Conservation (phyloP, 2,888 invertebrate species). For the Tenthredo distinguenda region DNA sequence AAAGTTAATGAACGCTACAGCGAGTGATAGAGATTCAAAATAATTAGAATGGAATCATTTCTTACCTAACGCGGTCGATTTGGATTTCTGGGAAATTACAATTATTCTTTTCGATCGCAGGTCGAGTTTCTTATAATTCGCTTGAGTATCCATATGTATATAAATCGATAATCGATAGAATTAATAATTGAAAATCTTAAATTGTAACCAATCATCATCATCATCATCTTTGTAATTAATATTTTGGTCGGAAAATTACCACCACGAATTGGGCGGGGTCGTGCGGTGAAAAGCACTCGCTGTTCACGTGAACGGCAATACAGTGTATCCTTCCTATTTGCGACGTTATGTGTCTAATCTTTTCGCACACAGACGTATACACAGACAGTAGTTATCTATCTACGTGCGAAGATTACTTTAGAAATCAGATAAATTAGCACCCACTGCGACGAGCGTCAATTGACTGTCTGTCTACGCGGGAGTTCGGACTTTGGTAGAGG, state of each 20-base stretch:
- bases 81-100: too few relatives aligned
- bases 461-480: slow-evolving; percentile 23
- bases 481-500: background rate
- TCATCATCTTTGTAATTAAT: background rate
- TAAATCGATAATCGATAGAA: background rate
- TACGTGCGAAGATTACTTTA: background rate
- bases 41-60: too few relatives aligned
- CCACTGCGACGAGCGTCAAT: background rate
- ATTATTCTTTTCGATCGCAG: too few relatives aligned
- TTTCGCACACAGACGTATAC: background rate
- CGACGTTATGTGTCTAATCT: slow-evolving; percentile 14
- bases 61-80: too few relatives aligned
- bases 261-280: background rate
- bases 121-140: too few relatives aligned
- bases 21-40: too few relatives aligned
- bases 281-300: background rate
- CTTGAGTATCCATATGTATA: background rate
- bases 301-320: slow-evolving; percentile 35
- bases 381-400: background rate
- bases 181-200: background rate
- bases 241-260: background rate
- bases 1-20: too few relatives aligned
- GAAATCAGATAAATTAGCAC: slow-evolving; percentile 43
- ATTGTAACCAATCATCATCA: background rate
- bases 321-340: slow-evolving; percentile 13